Percentiles rank a stretch among this genome's conserved stretches.
Conservation (phyloP, 2,113 vertebrate species). For the Labeo rohita region DNA sequence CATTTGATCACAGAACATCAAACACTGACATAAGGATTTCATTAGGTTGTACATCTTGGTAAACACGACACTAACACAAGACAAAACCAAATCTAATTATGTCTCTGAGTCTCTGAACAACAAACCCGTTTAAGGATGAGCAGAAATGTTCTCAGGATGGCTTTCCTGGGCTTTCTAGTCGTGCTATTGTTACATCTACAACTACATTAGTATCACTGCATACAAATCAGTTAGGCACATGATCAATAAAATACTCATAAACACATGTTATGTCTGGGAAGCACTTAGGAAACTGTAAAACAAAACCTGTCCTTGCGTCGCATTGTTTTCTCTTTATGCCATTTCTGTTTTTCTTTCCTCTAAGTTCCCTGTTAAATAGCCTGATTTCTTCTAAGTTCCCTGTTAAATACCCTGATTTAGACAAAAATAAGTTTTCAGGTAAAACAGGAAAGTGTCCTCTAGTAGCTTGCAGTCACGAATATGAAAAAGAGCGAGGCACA, state of each 20-base stretch:
- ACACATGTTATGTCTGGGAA: constrained; percentile 14
- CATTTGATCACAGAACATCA: constrained; percentile 1
- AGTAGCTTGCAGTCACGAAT: neutral
- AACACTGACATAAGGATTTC: neutral
- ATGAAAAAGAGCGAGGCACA: neutral
- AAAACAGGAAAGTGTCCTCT: neutral
- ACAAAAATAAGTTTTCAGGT: neutral
- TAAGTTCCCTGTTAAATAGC: neutral
- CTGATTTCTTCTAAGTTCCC: neutral
- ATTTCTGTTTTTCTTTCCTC: neutral
- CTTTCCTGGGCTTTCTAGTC: neutral
- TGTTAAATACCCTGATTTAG: neutral
- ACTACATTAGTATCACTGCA: constrained; percentile 20
- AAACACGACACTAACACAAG: neutral
- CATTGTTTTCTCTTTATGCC: neutral
- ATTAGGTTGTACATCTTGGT: neutral
- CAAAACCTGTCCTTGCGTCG: neutral
- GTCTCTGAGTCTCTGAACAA: neutral
- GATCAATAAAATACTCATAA: constrained; percentile 8
- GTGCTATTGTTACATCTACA: constrained; percentile 11
- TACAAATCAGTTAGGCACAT: constrained; percentile 29
- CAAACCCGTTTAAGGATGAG: constrained; percentile 13
- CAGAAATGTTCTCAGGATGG: neutral
- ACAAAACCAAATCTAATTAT: neutral
- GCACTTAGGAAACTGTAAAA: constrained; percentile 22